Base-by-base conservation (phyloP, 2,888 invertebrate species). In the Drosophila pseudotakahashii region DNA sequence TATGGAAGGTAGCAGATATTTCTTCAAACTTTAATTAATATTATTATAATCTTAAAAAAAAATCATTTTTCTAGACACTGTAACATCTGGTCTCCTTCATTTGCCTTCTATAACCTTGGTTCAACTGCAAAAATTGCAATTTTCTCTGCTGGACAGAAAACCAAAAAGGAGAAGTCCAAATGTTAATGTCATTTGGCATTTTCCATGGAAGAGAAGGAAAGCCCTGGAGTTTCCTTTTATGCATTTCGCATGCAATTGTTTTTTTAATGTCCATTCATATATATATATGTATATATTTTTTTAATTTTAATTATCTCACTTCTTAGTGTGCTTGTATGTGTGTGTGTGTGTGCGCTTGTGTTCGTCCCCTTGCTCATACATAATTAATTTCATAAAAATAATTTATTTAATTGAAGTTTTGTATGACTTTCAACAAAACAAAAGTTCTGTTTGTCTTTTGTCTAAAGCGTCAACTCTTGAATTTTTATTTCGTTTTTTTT, bases 371-470 rank as follows among this genome's bases (percentile, higher is more conserved):
- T 34, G 16, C 44, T 51, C 54, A 76, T 87, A 61, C 79, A 82
- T 81, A 84, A 84, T 82, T 81, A 77, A 84, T 77, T 81, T 72
- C 67, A 78, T 77, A 75, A 81, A 54, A 77, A 78, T 78, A 78
- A 84, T 79, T 75, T 64, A 77, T 88, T 88, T 82, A 75, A 84
- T 88, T 82, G 72, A 87, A 87, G 79, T 84, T 77, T 59, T 74
- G 77, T 78, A 50, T 70, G 77, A 74, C 71, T 82, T 82, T 73
- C 14, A 51, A 67, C 73, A 75, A 75, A 83, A 52, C 52, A 52
- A 52, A 81, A 64, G 52, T 52, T 52, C 10, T 41, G 62, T 62
- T 62, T 62, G 62, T 60, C 62, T 66, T 61, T 61, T 60, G 54
- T 58, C 36, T 36, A 37, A 59, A 61, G 36, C 44, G 60, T 36